phyloP scores from a whole-genome alignment of 1,140 invertebrate species.

The Coenobita brevimanus region DNA sequence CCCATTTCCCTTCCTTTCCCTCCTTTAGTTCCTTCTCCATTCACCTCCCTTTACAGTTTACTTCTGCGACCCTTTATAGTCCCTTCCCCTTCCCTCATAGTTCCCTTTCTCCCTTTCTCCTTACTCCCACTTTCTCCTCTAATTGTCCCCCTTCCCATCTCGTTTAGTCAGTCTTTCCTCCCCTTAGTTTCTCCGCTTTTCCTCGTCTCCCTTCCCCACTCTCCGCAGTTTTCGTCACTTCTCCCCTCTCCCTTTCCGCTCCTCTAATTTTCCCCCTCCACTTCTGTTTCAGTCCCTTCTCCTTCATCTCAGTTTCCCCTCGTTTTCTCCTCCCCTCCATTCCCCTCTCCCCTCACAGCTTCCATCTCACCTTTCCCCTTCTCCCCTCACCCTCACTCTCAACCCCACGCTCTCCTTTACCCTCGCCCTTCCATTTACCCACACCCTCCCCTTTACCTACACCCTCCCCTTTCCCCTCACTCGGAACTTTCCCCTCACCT shows the following conservation, averaged over 20 bases:
- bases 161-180: background rate
- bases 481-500: background rate
- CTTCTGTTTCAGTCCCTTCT: too few species aligned
- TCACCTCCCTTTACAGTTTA: background rate
- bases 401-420: too few species aligned
- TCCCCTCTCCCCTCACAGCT: too few species aligned
- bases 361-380: too few species aligned
- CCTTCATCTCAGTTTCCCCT: background rate
- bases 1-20: background rate
- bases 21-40: constrained; percentile 1
- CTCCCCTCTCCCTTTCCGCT: background rate
- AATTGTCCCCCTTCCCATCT: background rate
- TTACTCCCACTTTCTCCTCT: too few species aligned
- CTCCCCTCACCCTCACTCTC: too few species aligned
- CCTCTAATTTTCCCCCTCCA: background rate
- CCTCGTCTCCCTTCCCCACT: background rate
- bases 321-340: background rate
- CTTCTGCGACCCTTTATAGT: background rate
- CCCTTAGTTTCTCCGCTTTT: background rate
- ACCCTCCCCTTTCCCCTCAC: too few species aligned
- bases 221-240: background rate
- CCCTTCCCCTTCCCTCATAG: background rate
- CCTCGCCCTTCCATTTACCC: too few species aligned
- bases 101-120: background rate
- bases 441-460: too few species aligned